These are phyloP conservation scores for Ligdia adustata DNA, from an alignment of 2,888 invertebrate genomes.

Conservation along the genomic window DNA sequence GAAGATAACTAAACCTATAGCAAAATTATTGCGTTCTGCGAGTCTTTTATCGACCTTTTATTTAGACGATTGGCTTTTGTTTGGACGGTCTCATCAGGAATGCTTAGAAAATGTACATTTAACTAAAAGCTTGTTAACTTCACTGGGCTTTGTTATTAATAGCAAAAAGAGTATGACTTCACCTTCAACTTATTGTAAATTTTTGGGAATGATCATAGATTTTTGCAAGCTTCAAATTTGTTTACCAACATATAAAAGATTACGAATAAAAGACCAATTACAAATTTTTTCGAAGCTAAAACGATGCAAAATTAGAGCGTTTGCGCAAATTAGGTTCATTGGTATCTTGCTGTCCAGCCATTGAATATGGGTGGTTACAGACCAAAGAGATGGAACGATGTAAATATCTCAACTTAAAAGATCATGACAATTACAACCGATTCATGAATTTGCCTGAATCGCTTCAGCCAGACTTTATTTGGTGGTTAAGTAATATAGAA, in stretches of 20 bases:
- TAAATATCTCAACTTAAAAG: slow-evolving; percentile 26
- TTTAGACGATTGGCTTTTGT: slow-evolving; percentile 28
- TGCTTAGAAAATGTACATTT: neutral
- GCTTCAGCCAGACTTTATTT: neutral
- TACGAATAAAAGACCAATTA: slow-evolving; percentile 14
- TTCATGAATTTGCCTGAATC: slow-evolving; percentile 5
- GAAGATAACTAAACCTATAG: slow-evolving; percentile 25
- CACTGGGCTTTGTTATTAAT: slow-evolving; percentile 31
- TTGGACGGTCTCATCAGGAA: slow-evolving; percentile 5
- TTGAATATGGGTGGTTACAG: slow-evolving; percentile 45
- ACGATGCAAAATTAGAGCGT: slow-evolving; percentile 31
- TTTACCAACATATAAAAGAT: slow-evolving; percentile 30
- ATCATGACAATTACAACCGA: slow-evolving; percentile 1
- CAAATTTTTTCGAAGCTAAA: slow-evolving; percentile 13
- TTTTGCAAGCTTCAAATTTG: slow-evolving; percentile 11
- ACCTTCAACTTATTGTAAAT: slow-evolving; percentile 24
- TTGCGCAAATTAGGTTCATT: slow-evolving; percentile 37
- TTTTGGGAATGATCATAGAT: slow-evolving; percentile 28
- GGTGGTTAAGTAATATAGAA: slow-evolving; percentile 15
- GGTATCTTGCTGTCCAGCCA: too few relatives aligned
- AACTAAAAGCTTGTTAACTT: slow-evolving; percentile 4
- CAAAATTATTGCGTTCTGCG: slow-evolving; percentile 14
- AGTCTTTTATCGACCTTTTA: slow-evolving; percentile 28
- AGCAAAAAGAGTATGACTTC: slow-evolving; percentile 27
- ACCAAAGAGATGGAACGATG: slow-evolving; percentile 38